Base-by-base conservation (phyloP, 2,888 invertebrate genomes). In the Serripes groenlandicus region DNA sequence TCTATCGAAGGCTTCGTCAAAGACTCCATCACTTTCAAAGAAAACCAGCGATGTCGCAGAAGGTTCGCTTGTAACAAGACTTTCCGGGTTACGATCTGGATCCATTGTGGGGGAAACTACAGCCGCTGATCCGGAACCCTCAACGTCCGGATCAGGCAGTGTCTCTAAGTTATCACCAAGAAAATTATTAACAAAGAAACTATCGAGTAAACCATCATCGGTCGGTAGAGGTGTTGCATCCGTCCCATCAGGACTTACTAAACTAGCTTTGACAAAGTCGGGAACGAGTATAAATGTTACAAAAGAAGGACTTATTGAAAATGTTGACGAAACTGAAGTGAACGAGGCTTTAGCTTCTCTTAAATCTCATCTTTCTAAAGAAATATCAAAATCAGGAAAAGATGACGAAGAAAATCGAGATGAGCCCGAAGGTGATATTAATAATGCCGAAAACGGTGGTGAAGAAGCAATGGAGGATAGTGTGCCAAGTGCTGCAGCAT, bases 71-170 rank as follows among this genome's bases (percentile, higher is more conserved):
- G 81, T 81, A 2, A 81, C 83, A 21, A 78, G 49, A 28, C 68
- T 84, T 15, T 78, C 78, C 32, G 74, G 78, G 30, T 35, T 79
- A 0, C 74, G 74, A 23, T 83, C 86, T 18, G 86, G 86, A 3
- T 83, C 83, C 21, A 72, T 81, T n/a, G 68, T 86, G 7, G 86
- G 86, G 3, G 83, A 83, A 75, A 86, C 86, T 21, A 35, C 79
- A 7, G 30, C 75, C 4, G 78, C 64, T 15, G 49, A 75, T 18
- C 28, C 64, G 28, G 58, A 32, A 28, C 35, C 69, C 26, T 49
- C 52, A 5, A 9, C 69, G 30, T 68, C 75, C 15, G 72, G 75
- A 37, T 23, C 30, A 23, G 42, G 42, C 42, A 66, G 66, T 42
- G 42, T 28, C 15, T 28, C 66, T 28, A 23, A 34, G 26, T 5